Percentiles rank a stretch among this genome's conserved stretches.
phyloP scores from a whole-genome alignment of 2,797 vertebrate species.

The Eidolon dupreanum region DNA sequence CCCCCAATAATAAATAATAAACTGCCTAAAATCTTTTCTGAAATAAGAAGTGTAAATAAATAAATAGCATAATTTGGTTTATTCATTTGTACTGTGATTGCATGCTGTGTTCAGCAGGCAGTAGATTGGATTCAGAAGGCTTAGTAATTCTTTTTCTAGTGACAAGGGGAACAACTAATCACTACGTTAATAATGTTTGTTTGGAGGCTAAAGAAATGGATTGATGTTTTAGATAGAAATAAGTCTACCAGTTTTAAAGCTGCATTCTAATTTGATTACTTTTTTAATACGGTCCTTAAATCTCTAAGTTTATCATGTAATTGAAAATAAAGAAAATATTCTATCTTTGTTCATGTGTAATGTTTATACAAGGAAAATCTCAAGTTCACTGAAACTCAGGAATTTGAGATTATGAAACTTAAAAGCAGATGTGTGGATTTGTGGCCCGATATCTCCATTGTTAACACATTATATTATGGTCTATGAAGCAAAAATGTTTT shows the following conservation, averaged over 20 bases:
- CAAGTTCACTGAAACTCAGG: background rate
- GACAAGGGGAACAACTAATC: background rate
- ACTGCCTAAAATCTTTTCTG: background rate
- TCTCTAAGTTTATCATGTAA: background rate
- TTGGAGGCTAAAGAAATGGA: background rate
- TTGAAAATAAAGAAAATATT: background rate
- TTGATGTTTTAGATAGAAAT: background rate
- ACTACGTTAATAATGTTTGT: background rate
- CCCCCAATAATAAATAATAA: background rate
- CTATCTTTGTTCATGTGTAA: background rate
- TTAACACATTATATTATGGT: background rate
- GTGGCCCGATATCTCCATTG: background rate
- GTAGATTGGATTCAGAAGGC: background rate
- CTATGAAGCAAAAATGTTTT: background rate
- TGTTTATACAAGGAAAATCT: background rate
- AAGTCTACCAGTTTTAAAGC: background rate
- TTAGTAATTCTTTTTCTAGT: background rate
- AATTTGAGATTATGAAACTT: constrained; percentile 31
- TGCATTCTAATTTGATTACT: background rate
- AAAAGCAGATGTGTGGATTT: background rate
- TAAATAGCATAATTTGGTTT: background rate
- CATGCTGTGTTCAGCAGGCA: constrained; percentile 12
- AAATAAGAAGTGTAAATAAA: background rate
- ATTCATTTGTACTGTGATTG: constrained; percentile 9
- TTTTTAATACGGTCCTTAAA: background rate